Conservation (phyloP, 2,797 vertebrate species). For the Cryptoprocta ferox region DNA sequence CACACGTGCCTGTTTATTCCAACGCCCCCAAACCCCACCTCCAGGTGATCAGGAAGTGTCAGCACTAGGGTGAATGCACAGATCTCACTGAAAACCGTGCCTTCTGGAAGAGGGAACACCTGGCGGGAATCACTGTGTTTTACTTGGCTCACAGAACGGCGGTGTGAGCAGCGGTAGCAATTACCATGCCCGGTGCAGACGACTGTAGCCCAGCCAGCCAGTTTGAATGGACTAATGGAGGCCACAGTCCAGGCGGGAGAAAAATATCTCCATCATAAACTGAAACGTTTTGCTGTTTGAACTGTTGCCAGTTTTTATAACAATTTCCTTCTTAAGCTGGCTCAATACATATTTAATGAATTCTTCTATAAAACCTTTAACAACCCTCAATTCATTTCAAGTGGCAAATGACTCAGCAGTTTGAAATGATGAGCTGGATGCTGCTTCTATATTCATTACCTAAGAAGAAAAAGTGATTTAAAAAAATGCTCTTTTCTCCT, state of each 20-base stretch:
- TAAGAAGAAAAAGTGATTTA: conserved; percentile 82
- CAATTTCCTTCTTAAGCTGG: conserved; percentile 88
- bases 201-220: neutral
- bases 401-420: conserved; percentile 89
- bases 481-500: conserved; percentile 71
- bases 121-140: neutral
- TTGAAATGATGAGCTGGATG: conserved; percentile 84
- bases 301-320: conserved; percentile 89
- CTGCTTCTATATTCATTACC: conserved; percentile 78
- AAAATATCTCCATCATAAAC: conserved; percentile 84
- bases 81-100: neutral
- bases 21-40: neutral
- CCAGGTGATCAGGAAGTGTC: neutral
- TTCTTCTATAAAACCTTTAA: conserved; percentile 90
- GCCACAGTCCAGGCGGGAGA: conserved; percentile 62
- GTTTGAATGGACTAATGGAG: neutral
- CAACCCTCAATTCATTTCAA: conserved; percentile 88
- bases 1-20: neutral
- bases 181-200: fast-evolving
- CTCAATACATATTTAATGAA: conserved; percentile 90
- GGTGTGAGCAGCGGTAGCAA: neutral
- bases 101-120: neutral
- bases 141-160: conserved; percentile 39
- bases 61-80: neutral
- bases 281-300: conserved; percentile 84